Evolutionary conservation across 1,140 invertebrate genomes (phyloP), one percentile per base, ranked within the genome.

Genomic region (Sminthurides bifidus): DNA sequence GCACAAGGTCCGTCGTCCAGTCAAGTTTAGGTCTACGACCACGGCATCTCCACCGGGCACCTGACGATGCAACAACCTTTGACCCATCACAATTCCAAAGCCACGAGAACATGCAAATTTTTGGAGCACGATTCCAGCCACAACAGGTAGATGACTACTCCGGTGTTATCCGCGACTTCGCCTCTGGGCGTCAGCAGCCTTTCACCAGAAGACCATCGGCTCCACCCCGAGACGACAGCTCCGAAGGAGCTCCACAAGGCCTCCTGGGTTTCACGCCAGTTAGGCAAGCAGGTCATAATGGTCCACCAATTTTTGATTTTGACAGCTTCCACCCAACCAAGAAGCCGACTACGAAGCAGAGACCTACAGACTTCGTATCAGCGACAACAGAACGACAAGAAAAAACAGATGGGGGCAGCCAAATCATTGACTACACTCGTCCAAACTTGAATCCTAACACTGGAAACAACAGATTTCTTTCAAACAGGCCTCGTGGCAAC

Each of bases 71-170:
- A 3, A 6, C 3, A 23, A 4, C 5, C 10, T 17, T 4, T 5
- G 14, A 6, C 3, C 6, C 3, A 29, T 26, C 26, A 45, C 21
- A 23, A 14, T 14, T 10, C 5, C 40, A 37, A 45, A 26, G 8
- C 4, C 3, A 10, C 14, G 38, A 15, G 14, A 49, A 23, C 3
- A 33, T 24, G 21, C 10, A 26, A 17, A 8, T 27, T 5, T 12
- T 29, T 27, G 8, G 8, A 19, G 44, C 8, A 5, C 17, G 23
- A 37, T 50, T 49, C 17, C 31, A 49, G 35, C 30, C 45, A 10
- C 24, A 35, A 29, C 54, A 33, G 41, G 50, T 50, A 38, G 38
- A 54, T 17, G 52, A 54, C 45, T 54, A 54, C 23, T 29, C 41
- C 14, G 30, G 52, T 23, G 30, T 54, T 17, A 43, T 54, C 26